Conservation (phyloP, 1,140 invertebrate species). For the Microvelia longipes region DNA sequence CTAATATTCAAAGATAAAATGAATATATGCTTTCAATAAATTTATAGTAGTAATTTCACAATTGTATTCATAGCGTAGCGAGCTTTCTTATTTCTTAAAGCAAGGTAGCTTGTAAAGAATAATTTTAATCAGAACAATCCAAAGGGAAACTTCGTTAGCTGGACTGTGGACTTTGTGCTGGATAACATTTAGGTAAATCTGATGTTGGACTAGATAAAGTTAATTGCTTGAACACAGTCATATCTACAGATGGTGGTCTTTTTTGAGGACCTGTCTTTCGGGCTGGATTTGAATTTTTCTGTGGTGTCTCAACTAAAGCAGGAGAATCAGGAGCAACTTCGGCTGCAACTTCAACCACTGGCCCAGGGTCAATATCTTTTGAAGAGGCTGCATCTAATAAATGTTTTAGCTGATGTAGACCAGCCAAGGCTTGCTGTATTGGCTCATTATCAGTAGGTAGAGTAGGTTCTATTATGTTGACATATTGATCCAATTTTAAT, state of each 20-base stretch:
- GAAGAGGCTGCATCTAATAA: background rate
- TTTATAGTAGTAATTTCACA: too few species aligned
- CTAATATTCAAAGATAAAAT: too few species aligned
- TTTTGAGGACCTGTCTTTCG: background rate
- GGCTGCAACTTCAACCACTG: constrained; percentile 24
- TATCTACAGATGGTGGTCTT: constrained; percentile 6
- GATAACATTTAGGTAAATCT: background rate
- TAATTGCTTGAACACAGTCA: constrained; percentile 7
- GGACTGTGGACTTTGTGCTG: background rate
- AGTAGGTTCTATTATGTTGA: constrained; percentile 26
- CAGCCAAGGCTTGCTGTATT: constrained; percentile 29
- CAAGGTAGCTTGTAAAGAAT: too few species aligned
- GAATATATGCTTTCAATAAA: too few species aligned
- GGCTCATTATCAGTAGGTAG: constrained; percentile 24
- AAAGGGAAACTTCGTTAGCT: background rate
- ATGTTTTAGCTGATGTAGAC: constrained; percentile 29
- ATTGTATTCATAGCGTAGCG: too few species aligned
- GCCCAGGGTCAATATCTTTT: background rate
- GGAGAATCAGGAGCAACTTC: constrained; percentile 16
- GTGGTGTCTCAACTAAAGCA: constrained; percentile 23
- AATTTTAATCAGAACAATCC: too few species aligned
- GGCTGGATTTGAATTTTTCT: constrained; percentile 13
- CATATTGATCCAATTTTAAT: constrained; percentile 29
- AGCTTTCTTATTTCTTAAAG: too few species aligned
- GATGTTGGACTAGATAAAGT: background rate